phyloP scores from a whole-genome alignment of 2,113 vertebrate genomes.

The Oryzias woworae region DNA sequence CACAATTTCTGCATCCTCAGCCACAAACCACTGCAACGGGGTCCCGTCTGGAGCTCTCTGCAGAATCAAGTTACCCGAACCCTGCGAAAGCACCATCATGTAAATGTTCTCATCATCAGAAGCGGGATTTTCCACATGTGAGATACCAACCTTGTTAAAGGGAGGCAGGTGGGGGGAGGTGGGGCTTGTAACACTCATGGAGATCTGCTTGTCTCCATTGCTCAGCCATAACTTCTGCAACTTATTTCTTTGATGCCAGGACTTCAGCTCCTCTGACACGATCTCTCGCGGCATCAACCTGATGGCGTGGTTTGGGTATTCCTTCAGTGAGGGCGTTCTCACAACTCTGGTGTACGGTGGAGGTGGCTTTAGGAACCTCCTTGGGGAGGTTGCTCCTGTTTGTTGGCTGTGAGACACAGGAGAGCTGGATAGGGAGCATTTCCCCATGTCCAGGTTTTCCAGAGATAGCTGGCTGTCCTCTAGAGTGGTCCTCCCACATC shows the following conservation, averaged over 20 bases:
- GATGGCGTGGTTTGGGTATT: conserved; percentile 73
- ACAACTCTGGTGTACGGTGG: conserved; percentile 77
- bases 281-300: conserved; percentile 77
- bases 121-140: neutral
- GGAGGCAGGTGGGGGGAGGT: conserved; percentile 62
- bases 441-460: conserved; percentile 46
- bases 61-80: conserved; percentile 76
- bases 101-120: neutral
- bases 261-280: conserved; percentile 83
- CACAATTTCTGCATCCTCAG: conserved; percentile 84
- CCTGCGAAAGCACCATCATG: conserved; percentile 57
- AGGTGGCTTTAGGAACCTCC: conserved; percentile 68
- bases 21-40: conserved; percentile 85
- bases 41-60: conserved; percentile 83
- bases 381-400: conserved; percentile 52
- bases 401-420: conserved; percentile 24
- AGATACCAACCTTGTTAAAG: conserved; percentile 68
- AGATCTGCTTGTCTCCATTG: conserved; percentile 74
- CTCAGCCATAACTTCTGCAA: conserved; percentile 61
- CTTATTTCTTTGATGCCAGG: conserved; percentile 85
- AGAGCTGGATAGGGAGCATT: conserved; percentile 68
- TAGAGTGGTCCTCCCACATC: neutral
- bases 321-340: conserved; percentile 82
- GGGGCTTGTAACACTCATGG: conserved; percentile 65
- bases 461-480: conserved; percentile 38